Evolutionary conservation across 2,888 invertebrate species (phyloP).

Genomic region (Embidobia sp.): DNA sequence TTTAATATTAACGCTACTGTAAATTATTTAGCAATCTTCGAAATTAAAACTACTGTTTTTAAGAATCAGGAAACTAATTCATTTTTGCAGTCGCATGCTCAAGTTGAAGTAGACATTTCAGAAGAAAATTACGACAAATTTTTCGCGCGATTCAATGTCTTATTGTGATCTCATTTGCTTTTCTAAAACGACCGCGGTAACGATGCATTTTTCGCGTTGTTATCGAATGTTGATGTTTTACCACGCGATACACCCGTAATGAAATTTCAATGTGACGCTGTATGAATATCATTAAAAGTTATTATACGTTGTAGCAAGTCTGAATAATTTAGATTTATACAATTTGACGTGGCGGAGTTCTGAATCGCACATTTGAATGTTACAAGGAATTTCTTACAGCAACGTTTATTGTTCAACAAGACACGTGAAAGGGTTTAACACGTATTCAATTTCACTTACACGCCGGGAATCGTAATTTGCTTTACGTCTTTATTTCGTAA

Average conservation of each 20-base stretch:
- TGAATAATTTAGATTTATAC: slow-evolving; percentile 37
- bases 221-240: slow-evolving; percentile 28
- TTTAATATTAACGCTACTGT: no score
- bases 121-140: no score
- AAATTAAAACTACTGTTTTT: no score
- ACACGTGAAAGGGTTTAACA: slow-evolving; percentile 14
- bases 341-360: slow-evolving; percentile 28
- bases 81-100: no score
- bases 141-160: no score
- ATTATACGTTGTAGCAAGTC: slow-evolving; percentile 9
- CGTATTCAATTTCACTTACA: slow-evolving; percentile 17
- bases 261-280: slow-evolving; percentile 25
- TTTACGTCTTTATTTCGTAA: slow-evolving; percentile 24
- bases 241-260: slow-evolving; percentile 18
- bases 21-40: no score
- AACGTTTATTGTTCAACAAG: slow-evolving; percentile 28
- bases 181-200: no score
- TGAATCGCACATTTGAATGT: slow-evolving; percentile 23
- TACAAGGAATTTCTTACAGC: slow-evolving; percentile 21
- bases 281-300: slow-evolving; percentile 40
- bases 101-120: no score
- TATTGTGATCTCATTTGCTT: no score
- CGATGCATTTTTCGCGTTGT: slow-evolving; percentile 15
- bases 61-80: no score
- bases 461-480: neutral